Conservation (phyloP, 2,888 invertebrate genomes). For the Kryphioiulus occultus region DNA sequence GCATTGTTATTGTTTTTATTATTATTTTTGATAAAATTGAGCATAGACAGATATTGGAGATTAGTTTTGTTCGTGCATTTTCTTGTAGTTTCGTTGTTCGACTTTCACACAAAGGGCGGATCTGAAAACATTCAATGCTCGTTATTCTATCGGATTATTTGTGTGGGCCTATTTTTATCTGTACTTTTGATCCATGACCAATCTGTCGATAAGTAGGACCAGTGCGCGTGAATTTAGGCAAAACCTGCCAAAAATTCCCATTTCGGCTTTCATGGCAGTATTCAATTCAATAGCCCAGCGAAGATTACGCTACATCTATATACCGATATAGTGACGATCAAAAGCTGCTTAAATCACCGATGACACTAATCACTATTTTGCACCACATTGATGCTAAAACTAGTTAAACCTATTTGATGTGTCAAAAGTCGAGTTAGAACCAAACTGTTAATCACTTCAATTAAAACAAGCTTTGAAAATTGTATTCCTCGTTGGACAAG, state of each 20-base stretch:
- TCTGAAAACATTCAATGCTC: constrained; percentile 14
- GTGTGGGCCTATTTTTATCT: constrained; percentile 32
- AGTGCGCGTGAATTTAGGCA: not conserved
- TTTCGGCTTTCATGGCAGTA: not conserved
- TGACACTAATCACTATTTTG: too few species aligned
- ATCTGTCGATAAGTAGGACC: constrained; percentile 18
- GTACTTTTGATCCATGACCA: constrained; percentile 19
- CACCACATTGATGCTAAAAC: too few species aligned
- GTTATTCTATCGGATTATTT: constrained; percentile 29
- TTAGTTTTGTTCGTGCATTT: constrained; percentile 17
- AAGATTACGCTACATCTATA: not conserved
- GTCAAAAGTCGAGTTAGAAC: too few species aligned
- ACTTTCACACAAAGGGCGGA: constrained; percentile 18
- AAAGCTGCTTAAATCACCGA: too few species aligned
- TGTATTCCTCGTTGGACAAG: too few species aligned
- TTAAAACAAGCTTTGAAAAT: too few species aligned
- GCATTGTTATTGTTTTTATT: constrained; percentile 35
- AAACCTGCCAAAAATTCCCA: not conserved
- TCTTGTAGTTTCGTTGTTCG: constrained; percentile 13
- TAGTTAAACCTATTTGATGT: too few species aligned
- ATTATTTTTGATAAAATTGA: constrained; percentile 38
- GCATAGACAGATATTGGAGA: constrained; percentile 28
- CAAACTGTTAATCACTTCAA: too few species aligned
- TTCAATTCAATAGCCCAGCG: not conserved
- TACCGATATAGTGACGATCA: too few species aligned